A percentile compares a stretch with the other conserved stretches of the same genome.
These are phyloP conservation scores for Bombylius discolor DNA, from an alignment of 2,888 invertebrate genomes.

Conservation along the genomic window DNA sequence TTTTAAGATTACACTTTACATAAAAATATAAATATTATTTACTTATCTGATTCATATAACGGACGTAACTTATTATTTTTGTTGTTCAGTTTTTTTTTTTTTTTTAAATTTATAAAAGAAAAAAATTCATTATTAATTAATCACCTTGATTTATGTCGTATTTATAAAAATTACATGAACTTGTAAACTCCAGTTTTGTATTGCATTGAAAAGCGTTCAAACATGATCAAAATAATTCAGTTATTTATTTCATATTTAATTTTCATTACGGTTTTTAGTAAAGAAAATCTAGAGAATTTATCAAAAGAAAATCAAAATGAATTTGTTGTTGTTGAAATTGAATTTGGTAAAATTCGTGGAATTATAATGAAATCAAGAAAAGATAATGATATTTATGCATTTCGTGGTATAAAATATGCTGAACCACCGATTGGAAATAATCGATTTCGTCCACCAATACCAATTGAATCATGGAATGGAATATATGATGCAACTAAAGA, in stretches of 20 bases:
- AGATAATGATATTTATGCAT: constrained; percentile 20
- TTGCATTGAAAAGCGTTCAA: no score
- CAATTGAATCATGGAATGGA: constrained; percentile 33
- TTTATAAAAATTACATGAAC: no score
- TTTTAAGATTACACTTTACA: no score
- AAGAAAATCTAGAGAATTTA: not conserved
- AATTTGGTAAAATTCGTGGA: not conserved
- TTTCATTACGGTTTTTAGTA: not conserved
- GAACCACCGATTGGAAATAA: constrained; percentile 35
- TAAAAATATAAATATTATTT: no score
- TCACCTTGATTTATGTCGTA: no score
- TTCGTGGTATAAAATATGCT: constrained; percentile 27
- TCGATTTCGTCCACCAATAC: constrained; percentile 35
- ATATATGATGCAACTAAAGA: constrained; percentile 34
- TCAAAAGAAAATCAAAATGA: constrained; percentile 8
- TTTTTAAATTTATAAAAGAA: no score
- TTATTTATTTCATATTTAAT: not conserved
- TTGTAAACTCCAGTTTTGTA: no score
- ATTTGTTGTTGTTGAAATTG: constrained; percentile 14
- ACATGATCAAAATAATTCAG: no score
- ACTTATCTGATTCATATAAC: no score
- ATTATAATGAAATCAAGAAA: constrained; percentile 14
- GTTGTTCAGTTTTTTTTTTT: no score
- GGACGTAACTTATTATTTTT: no score
- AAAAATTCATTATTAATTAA: no score